phyloP scores from a whole-genome alignment of 2,113 vertebrate genomes.

The Hipposideros armiger region DNA sequence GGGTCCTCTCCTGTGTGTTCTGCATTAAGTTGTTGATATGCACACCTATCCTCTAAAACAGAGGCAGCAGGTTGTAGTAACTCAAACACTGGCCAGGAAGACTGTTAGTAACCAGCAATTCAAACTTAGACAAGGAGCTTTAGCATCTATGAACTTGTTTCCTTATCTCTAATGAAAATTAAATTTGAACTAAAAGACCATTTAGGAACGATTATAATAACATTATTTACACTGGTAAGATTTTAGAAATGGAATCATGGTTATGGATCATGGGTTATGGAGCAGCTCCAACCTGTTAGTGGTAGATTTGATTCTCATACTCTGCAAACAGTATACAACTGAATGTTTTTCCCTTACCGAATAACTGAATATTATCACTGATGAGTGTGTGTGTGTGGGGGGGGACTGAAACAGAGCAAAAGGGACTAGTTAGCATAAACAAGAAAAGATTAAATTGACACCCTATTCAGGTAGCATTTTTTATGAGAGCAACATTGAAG shows the following conservation, averaged over 20 bases:
- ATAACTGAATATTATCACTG: neutral
- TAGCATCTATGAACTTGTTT: neutral
- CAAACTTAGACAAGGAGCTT: neutral
- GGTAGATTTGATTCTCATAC: neutral
- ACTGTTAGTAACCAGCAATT: neutral
- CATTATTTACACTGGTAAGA: neutral
- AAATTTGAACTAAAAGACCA: neutral
- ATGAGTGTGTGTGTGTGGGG: neutral
- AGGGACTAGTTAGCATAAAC: neutral
- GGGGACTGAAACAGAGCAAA: neutral
- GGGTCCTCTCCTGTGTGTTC: neutral
- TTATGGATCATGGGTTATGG: neutral
- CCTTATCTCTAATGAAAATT: neutral
- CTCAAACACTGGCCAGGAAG: neutral
- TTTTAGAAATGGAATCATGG: constrained; percentile 20
- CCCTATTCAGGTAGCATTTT: neutral
- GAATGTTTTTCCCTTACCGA: neutral
- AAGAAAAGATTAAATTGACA: neutral
- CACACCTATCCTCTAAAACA: neutral
- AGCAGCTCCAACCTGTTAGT: neutral
- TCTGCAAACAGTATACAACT: neutral
- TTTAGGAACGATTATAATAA: neutral
- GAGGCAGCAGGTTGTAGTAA: neutral
- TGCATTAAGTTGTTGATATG: too few species aligned
- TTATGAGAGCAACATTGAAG: neutral